Conservation (phyloP, 2,113 vertebrate species). For the Oreochromis tanganicae region DNA sequence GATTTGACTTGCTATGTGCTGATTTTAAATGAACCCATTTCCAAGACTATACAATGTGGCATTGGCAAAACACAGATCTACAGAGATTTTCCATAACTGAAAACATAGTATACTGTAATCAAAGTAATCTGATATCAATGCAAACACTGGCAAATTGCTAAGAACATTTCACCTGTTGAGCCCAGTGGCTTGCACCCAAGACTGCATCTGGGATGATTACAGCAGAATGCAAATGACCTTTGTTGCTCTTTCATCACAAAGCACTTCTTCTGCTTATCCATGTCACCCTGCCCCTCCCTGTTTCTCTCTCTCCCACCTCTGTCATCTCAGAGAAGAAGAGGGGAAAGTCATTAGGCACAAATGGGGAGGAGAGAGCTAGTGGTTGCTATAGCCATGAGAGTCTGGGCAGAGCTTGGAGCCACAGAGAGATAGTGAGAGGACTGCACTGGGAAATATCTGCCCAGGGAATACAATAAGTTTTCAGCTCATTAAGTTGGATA, state of each 20-base stretch:
- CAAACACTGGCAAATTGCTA: background rate
- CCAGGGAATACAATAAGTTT: constrained; percentile 41
- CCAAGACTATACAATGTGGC: background rate
- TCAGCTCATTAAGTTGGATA: constrained; percentile 49
- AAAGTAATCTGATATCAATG: background rate
- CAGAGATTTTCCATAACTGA: background rate
- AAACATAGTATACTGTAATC: background rate
- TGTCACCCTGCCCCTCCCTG: constrained; percentile 22
- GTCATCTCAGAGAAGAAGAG: constrained; percentile 41
- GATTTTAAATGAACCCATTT: background rate
- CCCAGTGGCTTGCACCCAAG: background rate
- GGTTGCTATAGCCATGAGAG: constrained; percentile 61
- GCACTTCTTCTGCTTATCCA: constrained; percentile 51
- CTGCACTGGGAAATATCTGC: constrained; percentile 48
- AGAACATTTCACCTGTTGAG: background rate
- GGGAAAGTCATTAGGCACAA: constrained; percentile 62
- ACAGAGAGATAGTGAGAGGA: constrained; percentile 50
- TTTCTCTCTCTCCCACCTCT: constrained; percentile 42
- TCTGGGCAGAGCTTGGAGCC: constrained; percentile 61
- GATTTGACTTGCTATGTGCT: background rate
- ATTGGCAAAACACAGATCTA: constrained; percentile 7
- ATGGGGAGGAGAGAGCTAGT: constrained; percentile 69
- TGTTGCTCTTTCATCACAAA: constrained; percentile 42
- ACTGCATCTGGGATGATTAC: background rate
- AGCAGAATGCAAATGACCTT: constrained; percentile 33